A percentile compares a stretch with the other conserved stretches of the same genome.
These are phyloP conservation scores for Eupleurogrammus muticus DNA, from an alignment of 2,797 vertebrate species.

Conservation along the genomic window DNA sequence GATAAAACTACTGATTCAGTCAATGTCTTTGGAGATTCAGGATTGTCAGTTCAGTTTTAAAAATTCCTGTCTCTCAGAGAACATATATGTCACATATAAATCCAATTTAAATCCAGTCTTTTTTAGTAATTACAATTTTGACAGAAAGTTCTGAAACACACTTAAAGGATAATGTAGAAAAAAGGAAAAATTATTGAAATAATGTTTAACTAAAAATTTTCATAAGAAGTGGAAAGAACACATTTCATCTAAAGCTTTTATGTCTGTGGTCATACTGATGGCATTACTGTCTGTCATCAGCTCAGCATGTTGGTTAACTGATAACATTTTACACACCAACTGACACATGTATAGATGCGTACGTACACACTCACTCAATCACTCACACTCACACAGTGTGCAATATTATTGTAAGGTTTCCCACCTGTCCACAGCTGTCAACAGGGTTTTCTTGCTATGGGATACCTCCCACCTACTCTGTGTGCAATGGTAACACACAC, in stretches of 20 bases:
- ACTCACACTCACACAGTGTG: constrained; percentile 15
- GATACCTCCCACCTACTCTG: constrained; percentile 60
- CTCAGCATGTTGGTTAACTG: neutral
- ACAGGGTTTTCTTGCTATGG: constrained; percentile 45
- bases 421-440: constrained; percentile 75
- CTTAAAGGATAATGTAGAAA: neutral
- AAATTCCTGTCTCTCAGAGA: no score
- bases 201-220: neutral
- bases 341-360: neutral
- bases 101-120: neutral
- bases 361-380: constrained; percentile 8
- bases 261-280: neutral
- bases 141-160: neutral
- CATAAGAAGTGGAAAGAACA: neutral
- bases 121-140: neutral
- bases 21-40: no score
- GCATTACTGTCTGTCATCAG: neutral
- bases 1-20: no score
- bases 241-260: neutral
- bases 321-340: constrained; percentile 7
- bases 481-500: constrained; percentile 35
- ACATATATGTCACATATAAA: neutral
- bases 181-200: no score
- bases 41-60: no score
- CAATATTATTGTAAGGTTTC: constrained; percentile 64